These are phyloP conservation scores for Oppia nitens DNA, from an alignment of 1,140 invertebrate genomes.

Conservation along the genomic window DNA sequence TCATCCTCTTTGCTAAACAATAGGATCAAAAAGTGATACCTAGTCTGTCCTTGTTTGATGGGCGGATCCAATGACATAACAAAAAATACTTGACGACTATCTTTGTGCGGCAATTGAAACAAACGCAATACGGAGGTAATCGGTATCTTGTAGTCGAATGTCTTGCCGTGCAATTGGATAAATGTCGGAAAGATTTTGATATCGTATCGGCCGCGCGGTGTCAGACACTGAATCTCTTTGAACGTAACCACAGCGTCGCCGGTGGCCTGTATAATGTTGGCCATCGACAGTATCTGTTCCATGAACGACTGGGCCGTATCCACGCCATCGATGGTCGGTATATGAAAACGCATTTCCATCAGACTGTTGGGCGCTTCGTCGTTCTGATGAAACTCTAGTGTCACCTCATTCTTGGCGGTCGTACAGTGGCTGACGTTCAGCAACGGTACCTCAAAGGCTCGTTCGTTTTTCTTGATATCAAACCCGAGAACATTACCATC, in stretches of 20 bases:
- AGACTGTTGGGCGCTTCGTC: conserved; percentile 92
- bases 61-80: conserved; percentile 95
- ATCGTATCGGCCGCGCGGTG: conserved; percentile 97
- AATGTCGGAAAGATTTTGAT: conserved; percentile 96
- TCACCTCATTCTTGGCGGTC: conserved; percentile 97
- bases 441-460: conserved; percentile 90
- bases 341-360: conserved; percentile 94
- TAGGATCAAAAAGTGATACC: conserved; percentile 81
- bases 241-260: conserved; percentile 96
- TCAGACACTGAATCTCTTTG: conserved; percentile 89
- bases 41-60: conserved; percentile 97
- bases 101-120: conserved; percentile 91
- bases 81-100: conserved; percentile 95
- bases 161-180: conserved; percentile 98
- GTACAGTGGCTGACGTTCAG: conserved; percentile 89
- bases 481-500: conserved; percentile 75
- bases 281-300: conserved; percentile 81
- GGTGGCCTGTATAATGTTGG: conserved; percentile 89
- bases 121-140: conserved; percentile 84
- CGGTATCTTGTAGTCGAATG: conserved; percentile 99
- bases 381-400: conserved; percentile 95
- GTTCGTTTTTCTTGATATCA: conserved; percentile 59
- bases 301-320: conserved; percentile 91
- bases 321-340: conserved; percentile 62
- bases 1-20: conserved; percentile 78